Evolutionary conservation across 2,113 vertebrate species (phyloP), one percentile per base, ranked within the genome.

Genomic region (Tachysurus fulvidraco): DNA sequence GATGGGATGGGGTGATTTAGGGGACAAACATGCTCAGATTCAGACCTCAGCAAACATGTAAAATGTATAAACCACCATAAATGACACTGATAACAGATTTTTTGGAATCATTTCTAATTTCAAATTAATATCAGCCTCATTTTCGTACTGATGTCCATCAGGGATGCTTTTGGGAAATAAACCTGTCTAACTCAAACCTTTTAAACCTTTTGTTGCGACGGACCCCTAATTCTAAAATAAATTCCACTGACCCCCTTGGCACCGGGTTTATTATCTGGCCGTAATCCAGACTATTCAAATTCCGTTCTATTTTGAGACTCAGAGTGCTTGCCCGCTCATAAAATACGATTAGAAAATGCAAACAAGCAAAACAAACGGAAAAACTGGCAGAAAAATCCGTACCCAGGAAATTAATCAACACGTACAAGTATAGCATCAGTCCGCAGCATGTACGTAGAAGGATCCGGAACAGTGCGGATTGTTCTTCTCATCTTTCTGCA

Each of bases 401-500:
- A 14, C 54, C 62, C 64, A 46, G 21, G 52, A 69, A 86, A 86
- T 86, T 73, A 79, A 89, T 86, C 81, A 84, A 50, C 44, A 44
- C 21, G n/a, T 54, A 82, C 69, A 85, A 85, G 69, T 85, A 73
- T 69, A 83, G 74, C 83, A 79, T 87, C 62, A 85, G 86, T 83
- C 87, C 77, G 62, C 60, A 60, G 83, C 17, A 52, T 73, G 77
- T n/a, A n/a, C n/a, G n/a, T 64, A 69, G 30, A 25, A 59, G 41
- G 71, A 54, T 85, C 65, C 55, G 25, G 36, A 23, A 50, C 52
- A 41, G 12, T 28, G 25, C 46, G 65, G 36, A 60, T 73, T n/a
- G 44, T 81, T 55, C 62, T 83, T 79, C 28, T 86, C 90, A 88
- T 89, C 88, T 85, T n/a, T 16, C 87, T 76, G 92, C 89, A 86